Conservation (phyloP, 2,113 vertebrate species). For the Montifringilla adamsi region DNA sequence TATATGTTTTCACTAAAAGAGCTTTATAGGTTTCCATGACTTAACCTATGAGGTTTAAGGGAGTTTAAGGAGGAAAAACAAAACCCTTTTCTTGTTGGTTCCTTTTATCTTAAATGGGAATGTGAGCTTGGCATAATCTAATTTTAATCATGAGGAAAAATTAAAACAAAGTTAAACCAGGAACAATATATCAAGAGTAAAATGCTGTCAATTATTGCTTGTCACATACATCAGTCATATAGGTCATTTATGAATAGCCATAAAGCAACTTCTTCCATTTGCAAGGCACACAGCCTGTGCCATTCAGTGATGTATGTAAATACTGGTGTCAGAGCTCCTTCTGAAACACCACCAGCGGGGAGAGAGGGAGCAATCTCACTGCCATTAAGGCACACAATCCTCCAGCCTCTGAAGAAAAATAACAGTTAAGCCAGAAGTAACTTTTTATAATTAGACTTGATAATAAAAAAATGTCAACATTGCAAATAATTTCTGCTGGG, state of each 20-base stretch:
- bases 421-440: background rate
- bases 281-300: background rate
- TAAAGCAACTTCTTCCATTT: constrained; percentile 20
- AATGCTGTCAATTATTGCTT: background rate
- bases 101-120: constrained; percentile 13
- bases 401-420: background rate
- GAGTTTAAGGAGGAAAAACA: constrained; percentile 30
- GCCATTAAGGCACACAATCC: background rate
- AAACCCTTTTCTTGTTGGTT: constrained; percentile 30
- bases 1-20: constrained; percentile 12
- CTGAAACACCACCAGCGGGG: background rate
- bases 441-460: background rate
- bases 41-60: constrained; percentile 37
- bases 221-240: background rate
- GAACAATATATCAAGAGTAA: constrained; percentile 13
- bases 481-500: background rate
- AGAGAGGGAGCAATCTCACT: background rate
- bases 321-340: background rate
- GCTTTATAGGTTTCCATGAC: constrained; percentile 54
- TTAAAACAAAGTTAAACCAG: background rate
- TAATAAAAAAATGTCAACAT: background rate
- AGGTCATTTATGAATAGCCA: background rate
- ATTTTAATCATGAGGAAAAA: constrained; percentile 24
- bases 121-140: background rate
- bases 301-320: background rate